A percentile compares a stretch with the other conserved stretches of the same genome.
phyloP scores from a whole-genome alignment of 2,113 vertebrate genomes.

The Sander vitreus region DNA sequence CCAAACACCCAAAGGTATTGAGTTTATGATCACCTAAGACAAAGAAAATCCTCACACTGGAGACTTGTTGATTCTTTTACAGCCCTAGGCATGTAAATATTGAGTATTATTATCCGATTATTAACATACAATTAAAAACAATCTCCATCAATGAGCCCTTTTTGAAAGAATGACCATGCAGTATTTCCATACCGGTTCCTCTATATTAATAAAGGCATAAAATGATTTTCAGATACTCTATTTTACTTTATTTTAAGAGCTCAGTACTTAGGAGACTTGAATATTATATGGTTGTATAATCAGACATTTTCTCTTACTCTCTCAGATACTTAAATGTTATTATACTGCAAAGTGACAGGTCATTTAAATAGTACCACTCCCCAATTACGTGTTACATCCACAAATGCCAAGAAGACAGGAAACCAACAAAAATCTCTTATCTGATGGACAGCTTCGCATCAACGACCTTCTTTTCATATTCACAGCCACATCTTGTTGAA shows the following conservation, averaged over 20 bases:
- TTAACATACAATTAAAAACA: background rate
- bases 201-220: background rate
- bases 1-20: background rate
- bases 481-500: background rate
- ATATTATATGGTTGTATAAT: background rate
- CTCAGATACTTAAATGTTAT: background rate
- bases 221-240: background rate
- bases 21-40: background rate
- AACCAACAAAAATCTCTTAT: background rate
- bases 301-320: background rate
- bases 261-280: background rate
- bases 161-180: background rate
- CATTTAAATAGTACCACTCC: slow-evolving; percentile 11
- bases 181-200: background rate
- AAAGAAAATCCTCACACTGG: background rate
- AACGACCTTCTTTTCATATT: background rate
- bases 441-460: background rate
- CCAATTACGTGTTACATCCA: background rate
- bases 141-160: background rate
- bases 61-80: too few relatives aligned
- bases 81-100: background rate
- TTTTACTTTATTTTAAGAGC: background rate
- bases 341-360: slow-evolving; percentile 3
- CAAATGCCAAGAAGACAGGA: background rate
- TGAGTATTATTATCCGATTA: too few relatives aligned